phyloP scores from a whole-genome alignment of 1,140 invertebrate genomes.

The Cherax quadricarinatus region DNA sequence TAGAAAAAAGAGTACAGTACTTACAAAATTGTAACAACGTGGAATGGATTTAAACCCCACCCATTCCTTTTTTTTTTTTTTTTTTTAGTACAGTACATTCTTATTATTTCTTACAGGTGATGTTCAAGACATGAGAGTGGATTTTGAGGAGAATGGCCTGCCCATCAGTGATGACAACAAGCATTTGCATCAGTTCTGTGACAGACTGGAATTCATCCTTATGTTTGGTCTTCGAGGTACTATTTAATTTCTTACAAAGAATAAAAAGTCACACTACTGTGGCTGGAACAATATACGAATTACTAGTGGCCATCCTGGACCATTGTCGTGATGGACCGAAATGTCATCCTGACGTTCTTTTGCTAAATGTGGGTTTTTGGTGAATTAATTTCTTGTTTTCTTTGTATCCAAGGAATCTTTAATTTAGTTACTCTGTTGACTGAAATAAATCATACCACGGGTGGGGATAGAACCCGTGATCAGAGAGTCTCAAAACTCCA shows the following conservation, averaged over 20 bases:
- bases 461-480: too few relatives aligned
- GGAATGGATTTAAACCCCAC: too few relatives aligned
- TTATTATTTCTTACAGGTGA: constrained; percentile 14
- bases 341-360: not conserved
- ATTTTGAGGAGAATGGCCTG: constrained; percentile 36
- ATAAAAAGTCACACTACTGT: not conserved
- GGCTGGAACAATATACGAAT: not conserved
- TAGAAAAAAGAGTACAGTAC: too few relatives aligned
- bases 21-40: too few relatives aligned
- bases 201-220: constrained; percentile 44
- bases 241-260: too few relatives aligned
- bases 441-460: too few relatives aligned
- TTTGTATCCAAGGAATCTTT: too few relatives aligned
- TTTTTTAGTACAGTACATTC: not conserved
- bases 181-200: constrained; percentile 53
- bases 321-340: too few relatives aligned
- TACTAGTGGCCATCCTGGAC: not conserved
- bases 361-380: too few relatives aligned
- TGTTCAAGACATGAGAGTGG: constrained; percentile 31
- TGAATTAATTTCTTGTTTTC: too few relatives aligned
- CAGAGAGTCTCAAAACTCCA: too few relatives aligned
- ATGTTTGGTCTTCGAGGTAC: constrained; percentile 47
- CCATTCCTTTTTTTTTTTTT: not conserved
- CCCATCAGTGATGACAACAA: constrained; percentile 50
- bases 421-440: too few relatives aligned